phyloP scores from a whole-genome alignment of 2,888 invertebrate genomes.

The Osmoderma eremita region DNA sequence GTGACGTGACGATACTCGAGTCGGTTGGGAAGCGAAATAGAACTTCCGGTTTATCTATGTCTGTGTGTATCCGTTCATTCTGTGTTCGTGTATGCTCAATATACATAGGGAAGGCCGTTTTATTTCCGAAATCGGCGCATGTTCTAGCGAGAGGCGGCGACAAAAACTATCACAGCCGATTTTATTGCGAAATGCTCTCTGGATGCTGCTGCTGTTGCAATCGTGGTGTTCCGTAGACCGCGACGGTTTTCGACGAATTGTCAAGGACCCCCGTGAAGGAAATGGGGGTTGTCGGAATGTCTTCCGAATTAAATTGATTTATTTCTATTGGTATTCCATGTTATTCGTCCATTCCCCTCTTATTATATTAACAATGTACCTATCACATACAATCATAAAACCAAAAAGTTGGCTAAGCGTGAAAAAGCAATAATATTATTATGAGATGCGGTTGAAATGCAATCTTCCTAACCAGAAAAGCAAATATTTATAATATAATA shows the following conservation, averaged over 20 bases:
- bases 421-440: no score
- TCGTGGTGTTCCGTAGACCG: slow-evolving; percentile 20
- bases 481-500: no score
- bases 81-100: neutral
- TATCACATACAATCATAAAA: no score
- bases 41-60: slow-evolving; percentile 52
- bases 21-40: slow-evolving; percentile 52
- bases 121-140: slow-evolving; percentile 7
- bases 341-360: no score
- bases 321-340: no score
- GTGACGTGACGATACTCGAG: slow-evolving; percentile 53
- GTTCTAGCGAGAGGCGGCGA: neutral
- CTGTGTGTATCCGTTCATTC: slow-evolving; percentile 44
- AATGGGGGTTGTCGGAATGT: neutral
- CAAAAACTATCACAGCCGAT: slow-evolving; percentile 24
- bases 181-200: slow-evolving; percentile 39
- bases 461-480: no score
- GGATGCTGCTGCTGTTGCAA: no score
- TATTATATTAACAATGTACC: no score
- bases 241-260: slow-evolving; percentile 21
- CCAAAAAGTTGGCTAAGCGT: no score
- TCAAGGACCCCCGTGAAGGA: slow-evolving; percentile 6
- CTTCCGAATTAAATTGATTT: neutral
- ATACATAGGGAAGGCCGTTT: neutral
- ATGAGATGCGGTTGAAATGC: no score